Evolutionary conservation across 2,113 vertebrate genomes (phyloP).

Genomic region (Scomber scombrus): DNA sequence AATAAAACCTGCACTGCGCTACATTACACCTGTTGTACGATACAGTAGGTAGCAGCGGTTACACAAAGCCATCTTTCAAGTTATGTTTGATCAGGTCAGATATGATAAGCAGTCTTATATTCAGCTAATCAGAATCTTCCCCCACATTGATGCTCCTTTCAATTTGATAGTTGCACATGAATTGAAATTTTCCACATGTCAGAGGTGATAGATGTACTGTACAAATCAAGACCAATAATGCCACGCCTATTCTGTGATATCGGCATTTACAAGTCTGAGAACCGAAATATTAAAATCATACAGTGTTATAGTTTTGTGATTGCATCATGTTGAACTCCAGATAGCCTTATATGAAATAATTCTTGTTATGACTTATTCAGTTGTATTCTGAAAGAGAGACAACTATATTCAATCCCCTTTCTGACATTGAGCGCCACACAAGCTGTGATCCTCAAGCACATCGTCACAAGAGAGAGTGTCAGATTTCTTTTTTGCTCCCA

Average conservation of each 20-base stretch:
- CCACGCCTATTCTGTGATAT: neutral
- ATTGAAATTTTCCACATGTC: too few species aligned
- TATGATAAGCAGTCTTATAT: too few species aligned
- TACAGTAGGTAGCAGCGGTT: too few species aligned
- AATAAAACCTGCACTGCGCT: too few species aligned
- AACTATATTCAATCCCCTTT: neutral
- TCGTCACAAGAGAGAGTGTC: conserved; percentile 28
- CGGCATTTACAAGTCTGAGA: neutral
- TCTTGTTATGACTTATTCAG: conserved; percentile 31
- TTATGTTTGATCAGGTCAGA: too few species aligned
- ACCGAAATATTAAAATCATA: neutral
- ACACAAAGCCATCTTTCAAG: too few species aligned
- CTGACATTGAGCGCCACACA: conserved; percentile 12
- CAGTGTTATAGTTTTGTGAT: neutral
- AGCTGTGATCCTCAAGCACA: conserved; percentile 37
- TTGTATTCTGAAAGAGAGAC: conserved; percentile 9
- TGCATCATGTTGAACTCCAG: conserved; percentile 45
- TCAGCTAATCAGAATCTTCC: too few species aligned
- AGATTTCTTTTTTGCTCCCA: conserved; percentile 17
- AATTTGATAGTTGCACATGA: too few species aligned
- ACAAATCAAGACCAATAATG: too few species aligned
- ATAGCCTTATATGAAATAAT: neutral
- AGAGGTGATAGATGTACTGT: too few species aligned
- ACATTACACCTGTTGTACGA: too few species aligned
- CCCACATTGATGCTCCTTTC: too few species aligned